Evolutionary conservation across 2,113 vertebrate genomes (phyloP).

Genomic region (Calidris pugnax): DNA sequence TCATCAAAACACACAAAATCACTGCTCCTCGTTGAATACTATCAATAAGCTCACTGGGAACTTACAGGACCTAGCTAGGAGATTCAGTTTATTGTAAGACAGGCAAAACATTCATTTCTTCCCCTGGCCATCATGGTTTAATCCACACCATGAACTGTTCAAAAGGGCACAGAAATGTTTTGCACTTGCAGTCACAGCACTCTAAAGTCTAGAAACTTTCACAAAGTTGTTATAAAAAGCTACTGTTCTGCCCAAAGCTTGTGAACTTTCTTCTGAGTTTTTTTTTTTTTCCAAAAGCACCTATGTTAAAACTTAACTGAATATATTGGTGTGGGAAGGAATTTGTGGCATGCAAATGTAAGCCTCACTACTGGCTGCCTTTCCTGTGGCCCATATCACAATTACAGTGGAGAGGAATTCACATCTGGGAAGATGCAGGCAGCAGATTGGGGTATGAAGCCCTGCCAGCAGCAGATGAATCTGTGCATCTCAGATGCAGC

Average conservation of each 20-base stretch:
- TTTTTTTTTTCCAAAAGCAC: background rate
- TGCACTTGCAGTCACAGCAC: background rate
- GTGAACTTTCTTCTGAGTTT: background rate
- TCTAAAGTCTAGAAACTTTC: background rate
- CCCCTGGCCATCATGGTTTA: background rate
- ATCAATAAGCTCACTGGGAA: background rate
- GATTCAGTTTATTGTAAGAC: background rate
- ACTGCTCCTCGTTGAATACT: background rate
- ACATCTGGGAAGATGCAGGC: constrained; percentile 58
- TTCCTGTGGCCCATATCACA: constrained; percentile 27
- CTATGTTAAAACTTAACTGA: background rate
- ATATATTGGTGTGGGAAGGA: constrained; percentile 14
- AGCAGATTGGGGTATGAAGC: constrained; percentile 14
- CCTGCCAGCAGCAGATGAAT: constrained; percentile 42
- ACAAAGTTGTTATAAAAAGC: background rate
- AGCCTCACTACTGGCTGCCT: constrained; percentile 22
- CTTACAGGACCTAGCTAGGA: background rate
- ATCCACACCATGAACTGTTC: background rate
- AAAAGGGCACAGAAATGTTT: background rate
- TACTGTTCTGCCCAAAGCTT: background rate
- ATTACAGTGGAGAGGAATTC: constrained; percentile 40
- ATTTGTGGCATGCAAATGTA: constrained; percentile 16
- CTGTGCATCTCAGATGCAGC: constrained; percentile 13
- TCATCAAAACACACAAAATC: background rate
- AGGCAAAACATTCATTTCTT: background rate